Conservation (phyloP, 2,113 vertebrate species). For the Taxidea taxus region DNA sequence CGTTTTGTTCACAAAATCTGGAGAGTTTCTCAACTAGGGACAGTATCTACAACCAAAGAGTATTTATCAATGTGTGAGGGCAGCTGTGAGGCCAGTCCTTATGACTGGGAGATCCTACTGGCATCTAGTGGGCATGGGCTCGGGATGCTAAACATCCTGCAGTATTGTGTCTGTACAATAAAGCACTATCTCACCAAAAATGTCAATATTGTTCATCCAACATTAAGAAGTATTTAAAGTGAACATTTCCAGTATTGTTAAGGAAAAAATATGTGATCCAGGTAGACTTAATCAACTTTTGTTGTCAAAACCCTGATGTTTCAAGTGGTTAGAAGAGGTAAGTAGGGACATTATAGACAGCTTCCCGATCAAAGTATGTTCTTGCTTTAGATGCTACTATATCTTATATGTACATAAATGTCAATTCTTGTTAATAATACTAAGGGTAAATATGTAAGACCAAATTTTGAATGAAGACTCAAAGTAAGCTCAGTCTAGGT, state of each 20-base stretch:
- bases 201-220: not conserved
- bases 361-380: not conserved
- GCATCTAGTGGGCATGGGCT: not conserved
- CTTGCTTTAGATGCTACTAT: not conserved
- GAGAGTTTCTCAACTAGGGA: not conserved
- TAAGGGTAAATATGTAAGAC: not conserved
- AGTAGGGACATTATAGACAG: not conserved
- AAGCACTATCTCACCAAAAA: not conserved
- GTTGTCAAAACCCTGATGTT: not conserved
- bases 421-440: not conserved
- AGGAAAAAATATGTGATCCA: not conserved
- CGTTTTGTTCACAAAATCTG: not conserved
- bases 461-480: conserved; percentile 14
- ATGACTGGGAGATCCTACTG: not conserved
- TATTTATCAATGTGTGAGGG: not conserved
- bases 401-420: not conserved
- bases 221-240: not conserved
- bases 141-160: not conserved
- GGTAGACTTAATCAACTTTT: not conserved
- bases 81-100: not conserved
- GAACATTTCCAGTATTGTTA: not conserved
- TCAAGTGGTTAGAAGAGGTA: not conserved
- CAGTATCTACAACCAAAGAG: not conserved
- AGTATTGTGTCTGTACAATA: not conserved
- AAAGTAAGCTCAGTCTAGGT: not conserved